Base-by-base conservation (phyloP, 2,113 vertebrate genomes). In the Amphiprion percula region DNA sequence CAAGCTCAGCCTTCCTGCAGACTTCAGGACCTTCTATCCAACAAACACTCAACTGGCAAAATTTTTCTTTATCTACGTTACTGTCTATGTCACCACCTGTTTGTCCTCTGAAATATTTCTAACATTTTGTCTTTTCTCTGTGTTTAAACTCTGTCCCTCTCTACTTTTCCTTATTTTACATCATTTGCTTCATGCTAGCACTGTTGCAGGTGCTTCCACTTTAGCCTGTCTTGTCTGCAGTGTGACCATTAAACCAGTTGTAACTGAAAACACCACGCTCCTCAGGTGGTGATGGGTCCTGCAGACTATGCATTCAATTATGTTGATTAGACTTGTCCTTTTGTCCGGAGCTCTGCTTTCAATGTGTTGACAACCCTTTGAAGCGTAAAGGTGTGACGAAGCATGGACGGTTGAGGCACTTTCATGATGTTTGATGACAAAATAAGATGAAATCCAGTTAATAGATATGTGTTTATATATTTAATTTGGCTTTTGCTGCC, bases 331-430 rank as follows among this genome's bases (percentile, higher is more conserved):
- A 69, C 41, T 59, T 77, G 70, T 79, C 47, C 83, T 79, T 85
- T 86, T 74, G 71, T 85, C 67, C 77, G 2, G 17, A 62, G 74
- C 44, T 81, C 73, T 49, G 66, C 76, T 83, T 87, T 44, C 72
- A 74, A 50, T 17, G 79, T 82, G 84, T 75, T 87, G 83, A 90
- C 85, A 90, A 68, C 41, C 53, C 64, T 88, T 88, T 87, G 74
- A 87, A 82, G 59, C 23, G 24, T 49, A 39, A 60, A 88, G 83
- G 75, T 84, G 84, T 85, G 83, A 87, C 46, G 56, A 70, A 74
- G 69, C 68, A 37, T n/a, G 41, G 64, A 83, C 0, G 3, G 37
- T 24, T 26, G 56, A 65, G 58, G 37, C 23, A 19, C 62, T 76
- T 53, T 64, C 30, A 24, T 50, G 58, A 73, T 78, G 69, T 68